phyloP scores from a whole-genome alignment of 2,888 invertebrate genomes.

The Ichneumoninae sp. region DNA sequence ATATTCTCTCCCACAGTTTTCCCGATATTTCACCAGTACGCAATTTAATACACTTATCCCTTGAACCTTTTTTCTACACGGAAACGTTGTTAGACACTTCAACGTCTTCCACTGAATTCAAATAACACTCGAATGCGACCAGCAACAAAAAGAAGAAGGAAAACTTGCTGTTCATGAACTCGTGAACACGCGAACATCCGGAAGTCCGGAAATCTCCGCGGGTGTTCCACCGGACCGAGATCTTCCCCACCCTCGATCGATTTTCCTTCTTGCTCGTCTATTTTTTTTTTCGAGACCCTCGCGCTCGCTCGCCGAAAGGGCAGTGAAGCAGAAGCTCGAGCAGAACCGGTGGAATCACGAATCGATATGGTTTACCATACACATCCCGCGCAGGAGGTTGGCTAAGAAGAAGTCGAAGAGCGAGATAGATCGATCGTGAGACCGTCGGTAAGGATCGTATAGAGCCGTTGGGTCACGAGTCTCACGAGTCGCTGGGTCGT shows the following conservation, averaged over 20 bases:
- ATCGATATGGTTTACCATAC: constrained; percentile 52
- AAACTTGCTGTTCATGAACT: neutral
- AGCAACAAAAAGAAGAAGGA: neutral
- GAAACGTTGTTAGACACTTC: neutral
- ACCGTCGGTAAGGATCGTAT: constrained; percentile 58
- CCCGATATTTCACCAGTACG: too few relatives aligned
- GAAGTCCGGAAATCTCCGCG: constrained; percentile 41
- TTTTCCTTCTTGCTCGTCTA: neutral
- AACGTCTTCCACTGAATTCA: neutral
- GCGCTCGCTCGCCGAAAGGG: constrained; percentile 5
- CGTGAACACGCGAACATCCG: constrained; percentile 5
- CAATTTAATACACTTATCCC: too few relatives aligned
- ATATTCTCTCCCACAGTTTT: too few relatives aligned
- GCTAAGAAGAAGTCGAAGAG: constrained; percentile 29
- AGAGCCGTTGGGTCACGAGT: constrained; percentile 76
- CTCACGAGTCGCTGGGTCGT: constrained; percentile 73
- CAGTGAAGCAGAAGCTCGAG: constrained; percentile 28
- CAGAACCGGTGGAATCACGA: constrained; percentile 50
- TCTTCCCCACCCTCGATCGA: constrained; percentile 3
- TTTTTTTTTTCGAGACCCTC: neutral
- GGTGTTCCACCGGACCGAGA: constrained; percentile 48
- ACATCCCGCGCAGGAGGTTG: constrained; percentile 27
- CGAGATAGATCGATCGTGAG: constrained; percentile 69
- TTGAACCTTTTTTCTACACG: too few relatives aligned
- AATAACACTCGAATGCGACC: neutral